Evolutionary conservation across 1,140 invertebrate species (phyloP), one percentile per base, ranked within the genome.

Genomic region (Diploscapter pachys): DNA sequence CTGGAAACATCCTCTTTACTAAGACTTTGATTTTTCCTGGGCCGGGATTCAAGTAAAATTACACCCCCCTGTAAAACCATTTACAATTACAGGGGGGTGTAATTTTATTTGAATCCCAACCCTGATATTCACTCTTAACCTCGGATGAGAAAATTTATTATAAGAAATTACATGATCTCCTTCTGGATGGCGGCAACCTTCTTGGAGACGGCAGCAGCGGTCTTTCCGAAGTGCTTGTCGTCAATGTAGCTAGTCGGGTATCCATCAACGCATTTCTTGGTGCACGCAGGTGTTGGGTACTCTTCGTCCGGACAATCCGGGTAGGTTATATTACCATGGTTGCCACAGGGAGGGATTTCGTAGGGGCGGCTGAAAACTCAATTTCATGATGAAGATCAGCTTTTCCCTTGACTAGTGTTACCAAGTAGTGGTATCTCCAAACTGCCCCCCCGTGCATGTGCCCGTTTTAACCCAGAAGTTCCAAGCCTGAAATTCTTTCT

Each of bases 381-480:
- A 67, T 62, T 5, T 56, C 64, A 52, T 65, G 53, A 56, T 31
- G 31, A 31, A 31, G 31, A 31, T 31, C 31, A 31, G 56, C 31
- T 31, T 31, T 31, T 31, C 31, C 31, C 31, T 31, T 31, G 31
- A 31, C 31, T 31, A 73, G 9, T 55, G 74, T 64, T 76, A 71
- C 86, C 94, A 96, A 61, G 93, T 92, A 88, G 91, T 89, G 56
- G 90, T 88, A 2, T 90, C 91, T 62, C 90, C 90, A 83, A 91
- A 96, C 70, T 89, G 88, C 3, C 93, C 93, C 66, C 94, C 94
- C 72, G 91, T 93, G 1, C 95, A 93, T 65, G 88, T 65, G 54
- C 87, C 87, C 54, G 79, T 72, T n/a, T 71, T 87, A 4, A 91
- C 90, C 92, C 92, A 95, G 86, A 92, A 93, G 64, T 89, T 87